Percentiles rank a stretch among this genome's conserved stretches.
Conservation (phyloP, 2,888 invertebrate species). For the Candidula unifasciata region DNA sequence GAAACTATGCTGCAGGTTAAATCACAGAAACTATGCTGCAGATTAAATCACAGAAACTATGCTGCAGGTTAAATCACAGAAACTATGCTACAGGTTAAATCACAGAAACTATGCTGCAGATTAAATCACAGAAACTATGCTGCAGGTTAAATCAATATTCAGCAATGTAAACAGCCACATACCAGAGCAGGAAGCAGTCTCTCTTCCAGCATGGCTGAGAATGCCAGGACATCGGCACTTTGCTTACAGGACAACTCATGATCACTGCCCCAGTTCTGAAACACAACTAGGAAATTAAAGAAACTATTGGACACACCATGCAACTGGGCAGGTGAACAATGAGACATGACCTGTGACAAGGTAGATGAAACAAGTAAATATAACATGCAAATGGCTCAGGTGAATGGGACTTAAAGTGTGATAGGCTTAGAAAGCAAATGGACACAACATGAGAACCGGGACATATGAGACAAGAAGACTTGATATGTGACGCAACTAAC, state of each 20-base stretch:
- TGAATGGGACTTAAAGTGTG: too few relatives aligned
- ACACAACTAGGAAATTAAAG: neutral
- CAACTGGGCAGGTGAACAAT: neutral
- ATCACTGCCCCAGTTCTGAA: slow-evolving; percentile 73
- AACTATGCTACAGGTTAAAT: too few relatives aligned
- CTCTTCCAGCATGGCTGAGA: slow-evolving; percentile 86
- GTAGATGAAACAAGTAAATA: neutral
- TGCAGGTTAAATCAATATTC: too few relatives aligned
- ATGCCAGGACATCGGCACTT: slow-evolving; percentile 87
- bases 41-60: too few relatives aligned
- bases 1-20: too few relatives aligned
- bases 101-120: too few relatives aligned
- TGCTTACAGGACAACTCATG: slow-evolving; percentile 83
- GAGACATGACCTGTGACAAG: neutral
- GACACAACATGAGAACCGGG: neutral
- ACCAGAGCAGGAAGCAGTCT: slow-evolving; percentile 90
- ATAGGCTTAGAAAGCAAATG: too few relatives aligned
- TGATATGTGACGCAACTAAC: neutral
- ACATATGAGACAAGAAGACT: neutral
- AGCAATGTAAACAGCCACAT: slow-evolving; percentile 50
- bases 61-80: too few relatives aligned
- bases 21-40: too few relatives aligned
- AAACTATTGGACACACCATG: neutral
- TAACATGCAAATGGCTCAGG: neutral
- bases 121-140: too few relatives aligned